A percentile compares a stretch with the other conserved stretches of the same genome.
phyloP scores from a whole-genome alignment of 1,140 invertebrate species.

The Solen grandis region DNA sequence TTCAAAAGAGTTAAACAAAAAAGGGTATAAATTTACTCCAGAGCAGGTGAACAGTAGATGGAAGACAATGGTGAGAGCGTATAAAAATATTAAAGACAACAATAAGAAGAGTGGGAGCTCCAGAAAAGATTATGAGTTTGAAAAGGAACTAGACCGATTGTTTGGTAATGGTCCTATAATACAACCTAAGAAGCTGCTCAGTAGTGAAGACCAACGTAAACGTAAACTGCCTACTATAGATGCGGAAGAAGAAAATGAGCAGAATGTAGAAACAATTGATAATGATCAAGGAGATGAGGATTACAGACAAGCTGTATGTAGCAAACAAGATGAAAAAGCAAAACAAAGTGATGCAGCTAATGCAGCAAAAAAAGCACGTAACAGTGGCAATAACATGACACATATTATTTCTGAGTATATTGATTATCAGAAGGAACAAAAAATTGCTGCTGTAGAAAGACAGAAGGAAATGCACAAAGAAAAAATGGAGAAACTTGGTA shows the following conservation, averaged over 20 bases:
- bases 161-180: constrained; percentile 22
- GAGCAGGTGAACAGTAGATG: constrained; percentile 40
- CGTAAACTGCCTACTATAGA: neutral
- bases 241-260: neutral
- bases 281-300: no score
- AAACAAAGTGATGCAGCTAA: neutral
- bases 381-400: neutral
- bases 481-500: neutral
- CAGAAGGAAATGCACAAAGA: neutral
- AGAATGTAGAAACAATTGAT: no score
- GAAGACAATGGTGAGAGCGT: constrained; percentile 37
- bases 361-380: neutral
- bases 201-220: neutral
- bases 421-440: neutral
- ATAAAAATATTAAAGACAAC: constrained; percentile 37
- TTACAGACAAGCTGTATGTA: no score
- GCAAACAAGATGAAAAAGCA: no score
- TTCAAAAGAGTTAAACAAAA: neutral
- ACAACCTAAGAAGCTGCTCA: neutral
- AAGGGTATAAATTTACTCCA: constrained; percentile 1
- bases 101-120: constrained; percentile 31
- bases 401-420: neutral
- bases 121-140: constrained; percentile 38
- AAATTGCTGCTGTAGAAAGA: neutral
- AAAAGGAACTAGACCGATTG: constrained; percentile 29